phyloP scores from a whole-genome alignment of 2,113 vertebrate genomes.

The Misgurnus anguillicaudatus region DNA sequence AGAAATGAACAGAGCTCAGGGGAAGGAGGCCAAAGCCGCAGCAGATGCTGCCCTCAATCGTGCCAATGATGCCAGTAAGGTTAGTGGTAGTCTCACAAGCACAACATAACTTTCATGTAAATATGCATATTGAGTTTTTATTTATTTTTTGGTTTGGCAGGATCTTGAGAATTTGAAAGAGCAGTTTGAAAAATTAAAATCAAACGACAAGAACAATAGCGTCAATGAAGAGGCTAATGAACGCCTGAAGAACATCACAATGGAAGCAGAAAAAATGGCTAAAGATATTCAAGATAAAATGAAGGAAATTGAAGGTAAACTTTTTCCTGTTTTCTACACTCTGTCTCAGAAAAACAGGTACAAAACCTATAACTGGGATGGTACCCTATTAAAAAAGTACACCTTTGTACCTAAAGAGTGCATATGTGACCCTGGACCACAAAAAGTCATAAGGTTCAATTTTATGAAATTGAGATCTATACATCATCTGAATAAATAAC shows the following conservation, averaged over 20 bases:
- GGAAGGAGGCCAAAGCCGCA: conserved; percentile 54
- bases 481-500: too few relatives aligned
- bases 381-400: too few relatives aligned
- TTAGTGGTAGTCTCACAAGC: conserved; percentile 66
- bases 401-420: too few relatives aligned
- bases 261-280: conserved; percentile 72
- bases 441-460: too few relatives aligned
- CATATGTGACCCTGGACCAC: too few relatives aligned
- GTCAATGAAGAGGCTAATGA: conserved; percentile 61
- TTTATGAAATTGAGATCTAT: too few relatives aligned
- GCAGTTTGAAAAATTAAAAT: conserved; percentile 71
- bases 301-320: conserved; percentile 75
- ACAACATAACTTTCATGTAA: conserved; percentile 8
- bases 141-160: conserved; percentile 65
- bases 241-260: conserved; percentile 72
- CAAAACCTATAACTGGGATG: too few relatives aligned
- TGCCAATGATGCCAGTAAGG: conserved; percentile 59
- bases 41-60: conserved; percentile 63
- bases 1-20: conserved; percentile 67
- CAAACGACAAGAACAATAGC: conserved; percentile 56
- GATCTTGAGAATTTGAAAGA: conserved; percentile 70
- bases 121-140: neutral
- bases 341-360: too few relatives aligned
- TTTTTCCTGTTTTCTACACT: neutral
- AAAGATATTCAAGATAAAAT: conserved; percentile 76